A percentile compares a stretch with the other conserved stretches of the same genome.
Conservation (phyloP, 2,797 vertebrate genomes). For the Thamnophis elegans region DNA sequence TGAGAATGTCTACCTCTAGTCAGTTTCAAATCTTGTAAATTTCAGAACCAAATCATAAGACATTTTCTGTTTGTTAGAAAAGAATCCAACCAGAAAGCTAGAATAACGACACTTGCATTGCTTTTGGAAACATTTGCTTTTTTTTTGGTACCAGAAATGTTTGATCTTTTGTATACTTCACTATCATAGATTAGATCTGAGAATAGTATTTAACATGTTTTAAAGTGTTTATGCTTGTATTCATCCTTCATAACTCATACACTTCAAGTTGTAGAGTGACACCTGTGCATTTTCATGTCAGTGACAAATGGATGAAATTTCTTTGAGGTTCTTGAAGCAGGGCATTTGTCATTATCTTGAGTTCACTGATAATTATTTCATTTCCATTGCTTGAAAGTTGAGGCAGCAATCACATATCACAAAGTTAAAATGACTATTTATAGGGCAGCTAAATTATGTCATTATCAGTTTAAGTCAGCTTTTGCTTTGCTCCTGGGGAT, state of each 20-base stretch:
- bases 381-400: conserved; percentile 70
- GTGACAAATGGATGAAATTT: conserved; percentile 68
- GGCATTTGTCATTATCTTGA: conserved; percentile 71
- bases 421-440: conserved; percentile 67
- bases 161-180: conserved; percentile 7
- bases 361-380: conserved; percentile 69
- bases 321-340: conserved; percentile 69
- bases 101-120: neutral
- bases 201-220: conserved; percentile 57
- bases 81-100: neutral
- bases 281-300: conserved; percentile 57
- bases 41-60: neutral
- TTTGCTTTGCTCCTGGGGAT: conserved; percentile 67
- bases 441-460: conserved; percentile 61
- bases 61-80: neutral
- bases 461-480: conserved; percentile 71
- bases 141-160: neutral
- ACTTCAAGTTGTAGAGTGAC: conserved; percentile 62
- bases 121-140: neutral
- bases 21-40: neutral
- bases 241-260: neutral
- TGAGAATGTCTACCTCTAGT: neutral
- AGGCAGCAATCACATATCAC: conserved; percentile 65
- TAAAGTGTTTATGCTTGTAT: conserved; percentile 40
- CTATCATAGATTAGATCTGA: conserved; percentile 45